Base-by-base conservation (phyloP, 2,797 vertebrate genomes). In the Microcaecilia unicolor region DNA sequence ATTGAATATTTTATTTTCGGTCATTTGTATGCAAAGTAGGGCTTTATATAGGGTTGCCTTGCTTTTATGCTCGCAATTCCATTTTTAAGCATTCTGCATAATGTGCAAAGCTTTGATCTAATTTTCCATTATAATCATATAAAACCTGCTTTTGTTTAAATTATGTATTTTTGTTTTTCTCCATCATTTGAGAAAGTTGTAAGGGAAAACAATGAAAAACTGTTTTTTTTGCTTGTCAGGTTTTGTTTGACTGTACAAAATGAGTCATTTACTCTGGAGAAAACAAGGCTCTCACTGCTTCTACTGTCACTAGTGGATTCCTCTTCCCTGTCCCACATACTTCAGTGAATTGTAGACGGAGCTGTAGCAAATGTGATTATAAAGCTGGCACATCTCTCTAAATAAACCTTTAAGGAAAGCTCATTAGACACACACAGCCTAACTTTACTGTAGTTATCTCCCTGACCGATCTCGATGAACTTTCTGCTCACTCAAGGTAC, bases 181-280 rank as follows among this genome's bases (percentile, higher is more conserved):
- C 54, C 34, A 18, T 18, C 1, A 5, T 22, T 34, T 15, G 13
- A 14, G 9, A 14, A 14, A 25, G 9, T 10, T 25, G 6, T 25
- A 24, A 24, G 12, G n/a, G n/a, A n/a, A n/a, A n/a, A n/a, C n/a
- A n/a, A 12, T 12, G 17, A 17, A 17, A 17, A 17, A 17, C 17
- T 17, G 17, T 4, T 10, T 21, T 21, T 21, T 25, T 5, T n/a
- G 2, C 6, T 8, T 28, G 2, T 28, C 18, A 49, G 52, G 51
- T 5, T 23, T 61, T 10, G 15, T 9, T 6, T 5, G 25, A 24
- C 9, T 14, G 25, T 14, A 21, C 5, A 8, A 16, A 16, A 12
- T 26, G 5, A 42, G 11, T 3, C 6, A 36, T 31, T 52, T 50
- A 12, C 44, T 40, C 54, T 50, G 4, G 25, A 48, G 12, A 8